Percentiles rank a stretch among this genome's conserved stretches.
phyloP scores from a whole-genome alignment of 2,797 vertebrate genomes.

The Premnoplex brunnescens region DNA sequence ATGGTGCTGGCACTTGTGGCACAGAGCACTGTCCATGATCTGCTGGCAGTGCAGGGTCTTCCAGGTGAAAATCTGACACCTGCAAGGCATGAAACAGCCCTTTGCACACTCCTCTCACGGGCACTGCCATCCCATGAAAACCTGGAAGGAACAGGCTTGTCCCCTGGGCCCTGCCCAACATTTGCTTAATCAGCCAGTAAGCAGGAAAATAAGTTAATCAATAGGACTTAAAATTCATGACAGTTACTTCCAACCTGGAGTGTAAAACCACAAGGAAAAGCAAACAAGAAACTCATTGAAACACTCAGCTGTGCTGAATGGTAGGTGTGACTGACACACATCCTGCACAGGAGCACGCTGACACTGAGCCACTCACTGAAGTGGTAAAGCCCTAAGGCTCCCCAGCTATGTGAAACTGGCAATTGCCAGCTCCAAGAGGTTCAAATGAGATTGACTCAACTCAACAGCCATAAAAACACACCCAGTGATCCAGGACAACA shows the following conservation, averaged over 20 bases:
- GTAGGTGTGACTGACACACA: neutral
- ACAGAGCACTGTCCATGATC: neutral
- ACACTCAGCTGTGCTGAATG: neutral
- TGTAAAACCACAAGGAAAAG: neutral
- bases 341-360: neutral
- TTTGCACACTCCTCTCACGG: neutral
- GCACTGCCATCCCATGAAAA: neutral
- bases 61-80: neutral
- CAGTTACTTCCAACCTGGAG: neutral
- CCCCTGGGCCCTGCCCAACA: neutral
- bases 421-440: neutral
- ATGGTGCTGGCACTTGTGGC: neutral
- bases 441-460: neutral
- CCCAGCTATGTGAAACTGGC: rapidly evolving
- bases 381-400: neutral
- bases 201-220: neutral
- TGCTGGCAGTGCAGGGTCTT: neutral
- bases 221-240: neutral
- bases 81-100: neutral
- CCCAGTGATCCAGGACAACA: neutral
- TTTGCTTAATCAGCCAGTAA: neutral
- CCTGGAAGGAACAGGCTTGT: neutral
- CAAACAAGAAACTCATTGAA: neutral
- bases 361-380: neutral
- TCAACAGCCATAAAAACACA: neutral